Evolutionary conservation across 2,113 vertebrate species (phyloP).

Genomic region (Percopsis transmontana): DNA sequence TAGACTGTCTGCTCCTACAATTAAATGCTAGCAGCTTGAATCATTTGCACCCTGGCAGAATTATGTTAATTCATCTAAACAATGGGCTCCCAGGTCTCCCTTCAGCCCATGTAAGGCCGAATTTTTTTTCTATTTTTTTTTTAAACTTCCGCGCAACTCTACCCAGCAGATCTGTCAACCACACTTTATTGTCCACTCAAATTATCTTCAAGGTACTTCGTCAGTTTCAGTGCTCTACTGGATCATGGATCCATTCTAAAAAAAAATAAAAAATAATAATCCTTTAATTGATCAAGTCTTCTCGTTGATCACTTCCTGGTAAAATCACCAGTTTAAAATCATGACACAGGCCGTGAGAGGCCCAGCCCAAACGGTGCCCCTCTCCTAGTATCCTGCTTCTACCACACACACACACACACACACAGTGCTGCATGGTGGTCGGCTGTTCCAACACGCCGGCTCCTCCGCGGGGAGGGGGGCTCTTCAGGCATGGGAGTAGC

Average conservation of each 20-base stretch:
- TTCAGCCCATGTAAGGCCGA: slow-evolving; percentile 61
- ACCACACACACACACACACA: slow-evolving; percentile 17
- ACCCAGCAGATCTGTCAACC: slow-evolving; percentile 46
- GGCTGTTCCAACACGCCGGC: slow-evolving; percentile 21
- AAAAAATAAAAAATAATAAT: slow-evolving; percentile 38
- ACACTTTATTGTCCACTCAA: slow-evolving; percentile 58
- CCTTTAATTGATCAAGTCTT: slow-evolving; percentile 29
- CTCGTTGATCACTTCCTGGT: slow-evolving; percentile 44
- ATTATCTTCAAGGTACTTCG: slow-evolving; percentile 72
- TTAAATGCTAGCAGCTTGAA: slow-evolving; percentile 70
- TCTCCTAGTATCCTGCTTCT: slow-evolving; percentile 33
- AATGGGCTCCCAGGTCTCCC: slow-evolving; percentile 60
- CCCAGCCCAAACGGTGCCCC: slow-evolving; percentile 16
- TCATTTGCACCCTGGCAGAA: slow-evolving; percentile 64
- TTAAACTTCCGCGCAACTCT: too few relatives aligned
- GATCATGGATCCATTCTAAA: slow-evolving; percentile 30
- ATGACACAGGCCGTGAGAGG: slow-evolving; percentile 48
- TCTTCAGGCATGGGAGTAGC: slow-evolving; percentile 55
- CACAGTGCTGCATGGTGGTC: background rate
- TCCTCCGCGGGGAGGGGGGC: slow-evolving; percentile 78
- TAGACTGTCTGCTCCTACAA: slow-evolving; percentile 59
- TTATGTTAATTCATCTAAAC: slow-evolving; percentile 54
- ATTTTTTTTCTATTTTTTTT: background rate
- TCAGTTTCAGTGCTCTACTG: slow-evolving; percentile 75
- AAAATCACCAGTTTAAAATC: slow-evolving; percentile 47